Evolutionary conservation across 2,888 invertebrate genomes (phyloP).

Genomic region (Hypomecis atomaria): DNA sequence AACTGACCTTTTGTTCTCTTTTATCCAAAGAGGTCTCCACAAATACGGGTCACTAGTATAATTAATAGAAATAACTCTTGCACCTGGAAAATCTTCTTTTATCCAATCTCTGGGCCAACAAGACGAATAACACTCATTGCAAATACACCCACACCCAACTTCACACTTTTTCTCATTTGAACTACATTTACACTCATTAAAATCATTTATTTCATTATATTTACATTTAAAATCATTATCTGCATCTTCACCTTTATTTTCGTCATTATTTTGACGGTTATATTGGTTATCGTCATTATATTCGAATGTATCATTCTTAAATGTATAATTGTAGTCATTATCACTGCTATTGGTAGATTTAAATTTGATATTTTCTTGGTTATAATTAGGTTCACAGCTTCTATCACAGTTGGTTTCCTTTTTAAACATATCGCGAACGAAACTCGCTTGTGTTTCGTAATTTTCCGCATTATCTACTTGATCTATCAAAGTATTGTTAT

Average conservation of each 20-base stretch:
- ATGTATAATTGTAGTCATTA: background rate
- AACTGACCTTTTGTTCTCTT: constrained; percentile 87
- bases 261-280: constrained; percentile 1
- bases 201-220: constrained; percentile 38
- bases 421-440: constrained; percentile 71
- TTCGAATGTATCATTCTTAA: background rate
- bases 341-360: constrained; percentile 2
- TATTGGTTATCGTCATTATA: background rate
- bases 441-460: constrained; percentile 71
- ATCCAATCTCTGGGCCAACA: constrained; percentile 97
- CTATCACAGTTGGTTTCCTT: constrained; percentile 38
- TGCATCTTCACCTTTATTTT: constrained; percentile 13
- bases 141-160: constrained; percentile 72
- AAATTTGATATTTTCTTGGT: constrained; percentile 11
- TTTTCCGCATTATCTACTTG: constrained; percentile 60
- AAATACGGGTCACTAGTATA: constrained; percentile 92
- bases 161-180: constrained; percentile 53
- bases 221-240: constrained; percentile 38
- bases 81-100: constrained; percentile 89
- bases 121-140: constrained; percentile 81
- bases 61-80: constrained; percentile 91
- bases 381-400: constrained; percentile 34
- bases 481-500: constrained; percentile 62
- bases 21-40: constrained; percentile 91
- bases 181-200: constrained; percentile 52